phyloP scores from a whole-genome alignment of 2,797 vertebrate genomes.

The Silurus lanzhouensis region DNA sequence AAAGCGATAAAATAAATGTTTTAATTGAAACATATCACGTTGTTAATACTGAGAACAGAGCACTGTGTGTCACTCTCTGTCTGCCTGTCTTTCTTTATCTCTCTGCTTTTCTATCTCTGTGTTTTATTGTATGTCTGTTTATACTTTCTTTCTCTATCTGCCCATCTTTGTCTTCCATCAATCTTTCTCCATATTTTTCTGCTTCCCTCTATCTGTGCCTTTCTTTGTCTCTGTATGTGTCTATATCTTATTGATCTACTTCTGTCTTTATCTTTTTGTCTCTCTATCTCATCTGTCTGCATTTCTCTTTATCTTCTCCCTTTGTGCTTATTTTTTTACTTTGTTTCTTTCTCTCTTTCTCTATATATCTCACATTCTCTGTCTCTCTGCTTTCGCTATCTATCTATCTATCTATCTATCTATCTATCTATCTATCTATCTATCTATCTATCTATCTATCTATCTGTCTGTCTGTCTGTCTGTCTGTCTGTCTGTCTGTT shows the following conservation, averaged over 20 bases:
- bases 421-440: not conserved
- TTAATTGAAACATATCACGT: slow-evolving; percentile 45
- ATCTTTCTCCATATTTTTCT: not conserved
- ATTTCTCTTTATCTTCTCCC: not conserved
- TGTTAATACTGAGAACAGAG: not conserved
- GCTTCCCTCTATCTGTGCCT: not conserved
- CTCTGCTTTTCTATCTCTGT: too few species aligned
- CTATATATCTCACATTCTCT: not conserved
- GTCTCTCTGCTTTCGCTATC: not conserved
- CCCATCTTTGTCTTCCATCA: not conserved
- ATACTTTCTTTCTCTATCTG: not conserved
- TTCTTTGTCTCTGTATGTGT: not conserved
- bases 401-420: not conserved
- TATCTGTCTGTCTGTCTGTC: not conserved
- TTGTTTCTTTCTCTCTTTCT: not conserved
- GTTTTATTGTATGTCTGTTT: too few species aligned
- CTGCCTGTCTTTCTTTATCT: not conserved
- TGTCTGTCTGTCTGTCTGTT: not conserved
- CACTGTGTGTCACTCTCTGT: not conserved
- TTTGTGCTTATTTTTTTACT: not conserved
- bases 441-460: not conserved
- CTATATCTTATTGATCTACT: not conserved
- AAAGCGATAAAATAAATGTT: slow-evolving; percentile 49
- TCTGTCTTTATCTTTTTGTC: not conserved
- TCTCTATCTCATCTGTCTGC: not conserved